Conservation (phyloP, 2,113 vertebrate species). For the Hippocampus barbouri region DNA sequence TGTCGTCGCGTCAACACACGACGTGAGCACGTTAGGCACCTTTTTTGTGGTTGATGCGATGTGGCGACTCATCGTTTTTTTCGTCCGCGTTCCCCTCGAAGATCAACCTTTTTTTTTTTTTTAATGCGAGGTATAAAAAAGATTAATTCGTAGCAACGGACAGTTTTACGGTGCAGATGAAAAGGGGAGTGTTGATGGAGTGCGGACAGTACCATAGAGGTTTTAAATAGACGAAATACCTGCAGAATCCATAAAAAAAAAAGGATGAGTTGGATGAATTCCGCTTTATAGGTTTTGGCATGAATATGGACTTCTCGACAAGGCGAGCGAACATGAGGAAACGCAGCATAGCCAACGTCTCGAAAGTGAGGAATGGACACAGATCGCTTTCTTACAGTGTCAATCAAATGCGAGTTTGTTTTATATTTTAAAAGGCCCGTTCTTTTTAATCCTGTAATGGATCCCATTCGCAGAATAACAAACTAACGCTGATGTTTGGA, state of each 20-base stretch:
- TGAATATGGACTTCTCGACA: constrained; percentile 3
- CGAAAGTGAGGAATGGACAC: constrained; percentile 9
- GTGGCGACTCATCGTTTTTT: neutral
- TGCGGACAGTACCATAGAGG: neutral
- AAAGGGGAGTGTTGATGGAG: neutral
- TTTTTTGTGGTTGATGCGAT: neutral
- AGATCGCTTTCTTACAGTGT: neutral
- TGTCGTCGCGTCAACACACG: neutral
- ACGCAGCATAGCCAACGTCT: constrained; percentile 18
- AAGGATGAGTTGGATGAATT: neutral
- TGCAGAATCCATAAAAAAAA: constrained; percentile 5
- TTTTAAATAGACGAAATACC: neutral
- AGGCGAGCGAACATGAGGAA: neutral
- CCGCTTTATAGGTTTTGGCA: neutral
- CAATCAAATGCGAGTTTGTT: neutral
- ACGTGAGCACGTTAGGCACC: neutral
- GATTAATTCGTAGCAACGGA: constrained; percentile 1
- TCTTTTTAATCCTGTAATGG: neutral
- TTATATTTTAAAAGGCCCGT: neutral
- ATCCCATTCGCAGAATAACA: neutral
- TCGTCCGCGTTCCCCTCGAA: neutral
- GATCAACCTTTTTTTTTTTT: neutral
- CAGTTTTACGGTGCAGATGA: neutral
- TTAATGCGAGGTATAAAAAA: neutral
- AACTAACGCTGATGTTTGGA: neutral